Evolutionary conservation across 2,888 invertebrate species (phyloP), one percentile per base, ranked within the genome.

Genomic region (Scaptomyza flava): DNA sequence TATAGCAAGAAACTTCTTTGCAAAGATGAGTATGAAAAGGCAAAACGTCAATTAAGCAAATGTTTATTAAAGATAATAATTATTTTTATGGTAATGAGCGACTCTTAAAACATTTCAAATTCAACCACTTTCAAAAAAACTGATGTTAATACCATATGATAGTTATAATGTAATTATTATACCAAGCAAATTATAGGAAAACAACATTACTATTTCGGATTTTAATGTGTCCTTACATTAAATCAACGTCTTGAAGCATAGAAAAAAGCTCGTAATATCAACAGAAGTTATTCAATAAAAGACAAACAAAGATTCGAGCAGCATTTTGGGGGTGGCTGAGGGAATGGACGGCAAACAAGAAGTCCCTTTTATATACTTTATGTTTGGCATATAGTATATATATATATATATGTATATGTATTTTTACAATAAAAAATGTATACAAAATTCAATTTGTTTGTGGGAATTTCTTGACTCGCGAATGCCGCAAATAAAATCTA

Each of bases 401-500:
- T 36, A 60, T 68, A 81, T 79, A 20, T 7, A n/a, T 34, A 34
- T 14, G 11, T 23, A 34, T 6, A 36, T 34, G 3, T 36, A 36
- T 36, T n/a, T n/a, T 5, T 6, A 27, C 11, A 11, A 41, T 41
- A 79, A 83, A 83, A 81, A 77, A 84, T 83, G 77, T 77, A 83
- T 83, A 77, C 76, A 75, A 81, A 83, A 81, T 84, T 84, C 81
- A 84, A 84, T 84, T 84, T 84, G 72, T 79, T 81, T 82, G 70
- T 63, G 66, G 82, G 68, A 80, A 73, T 81, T 77, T 78, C 71
- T 86, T 80, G 80, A 78, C 80, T 82, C 75, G 81, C 83, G 85
- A 82, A 77, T 82, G 85, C 71, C 73, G 79, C 82, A 85, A 85
- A 82, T 85, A 79, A 82, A 82, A 82, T 82, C 82, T 76, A 85